These are phyloP conservation scores for Etheostoma nigrum DNA, from an alignment of 2,797 vertebrate species.

Conservation along the genomic window DNA sequence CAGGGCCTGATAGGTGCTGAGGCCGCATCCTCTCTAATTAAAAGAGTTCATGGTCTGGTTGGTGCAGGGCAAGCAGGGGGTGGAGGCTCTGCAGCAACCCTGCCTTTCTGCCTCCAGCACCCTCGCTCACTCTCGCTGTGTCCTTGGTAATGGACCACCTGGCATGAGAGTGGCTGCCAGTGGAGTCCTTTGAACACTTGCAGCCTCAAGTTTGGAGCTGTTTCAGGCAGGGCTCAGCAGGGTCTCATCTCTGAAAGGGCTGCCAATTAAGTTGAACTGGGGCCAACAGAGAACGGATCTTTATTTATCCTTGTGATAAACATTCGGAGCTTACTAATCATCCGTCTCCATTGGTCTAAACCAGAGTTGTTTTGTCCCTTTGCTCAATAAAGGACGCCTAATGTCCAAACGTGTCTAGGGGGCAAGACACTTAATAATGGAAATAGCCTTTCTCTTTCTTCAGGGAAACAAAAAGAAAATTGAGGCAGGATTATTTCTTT, in stretches of 20 bases:
- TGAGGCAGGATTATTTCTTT: constrained; percentile 16
- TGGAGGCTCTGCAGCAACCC: constrained; percentile 62
- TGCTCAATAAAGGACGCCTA: constrained; percentile 63
- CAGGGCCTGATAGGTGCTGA: constrained; percentile 76
- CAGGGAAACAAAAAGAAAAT: constrained; percentile 32
- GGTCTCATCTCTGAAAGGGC: constrained; percentile 72
- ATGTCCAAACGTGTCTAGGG: constrained; percentile 48
- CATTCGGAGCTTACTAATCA: constrained; percentile 77
- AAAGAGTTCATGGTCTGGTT: constrained; percentile 79
- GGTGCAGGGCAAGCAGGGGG: constrained; percentile 74
- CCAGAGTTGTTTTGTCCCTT: constrained; percentile 65
- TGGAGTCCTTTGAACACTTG: constrained; percentile 70
- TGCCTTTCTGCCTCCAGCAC: constrained; percentile 62
- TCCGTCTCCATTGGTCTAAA: constrained; percentile 60
- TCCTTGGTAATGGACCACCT: constrained; percentile 81
- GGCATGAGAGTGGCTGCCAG: constrained; percentile 70
- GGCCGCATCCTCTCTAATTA: constrained; percentile 82
- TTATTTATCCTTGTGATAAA: constrained; percentile 83
- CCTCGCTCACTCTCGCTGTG: constrained; percentile 56
- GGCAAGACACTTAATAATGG: constrained; percentile 34
- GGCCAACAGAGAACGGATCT: constrained; percentile 80
- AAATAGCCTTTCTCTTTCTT: constrained; percentile 44
- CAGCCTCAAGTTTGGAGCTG: constrained; percentile 72
- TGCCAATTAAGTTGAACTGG: constrained; percentile 81
- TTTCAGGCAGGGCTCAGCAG: constrained; percentile 70